phyloP scores from a whole-genome alignment of 2,888 invertebrate species.

The Apamea crenata region DNA sequence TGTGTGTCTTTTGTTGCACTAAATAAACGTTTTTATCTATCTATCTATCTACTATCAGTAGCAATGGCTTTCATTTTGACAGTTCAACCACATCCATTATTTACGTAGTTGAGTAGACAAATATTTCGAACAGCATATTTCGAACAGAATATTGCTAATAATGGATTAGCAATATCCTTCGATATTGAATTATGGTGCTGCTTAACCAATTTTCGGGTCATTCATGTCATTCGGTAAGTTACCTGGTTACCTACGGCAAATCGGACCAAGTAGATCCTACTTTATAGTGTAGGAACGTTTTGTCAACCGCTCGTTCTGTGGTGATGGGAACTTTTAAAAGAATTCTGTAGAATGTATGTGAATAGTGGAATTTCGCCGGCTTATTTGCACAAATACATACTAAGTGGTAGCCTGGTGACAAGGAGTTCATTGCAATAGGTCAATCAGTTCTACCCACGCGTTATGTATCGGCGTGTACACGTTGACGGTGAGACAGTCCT shows the following conservation, averaged over 20 bases:
- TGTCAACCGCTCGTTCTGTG: neutral
- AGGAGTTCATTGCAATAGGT: too few relatives aligned
- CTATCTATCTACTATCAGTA: too few relatives aligned
- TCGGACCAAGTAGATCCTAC: neutral
- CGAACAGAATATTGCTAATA: too few relatives aligned
- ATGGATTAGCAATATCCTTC: too few relatives aligned
- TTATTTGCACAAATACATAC: neutral
- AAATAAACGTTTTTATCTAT: too few relatives aligned
- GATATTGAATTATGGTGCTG: too few relatives aligned
- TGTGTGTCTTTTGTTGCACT: too few relatives aligned
- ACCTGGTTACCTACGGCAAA: neutral
- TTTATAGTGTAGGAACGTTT: neutral
- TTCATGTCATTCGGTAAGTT: neutral
- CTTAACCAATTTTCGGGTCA: neutral
- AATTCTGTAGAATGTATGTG: too few relatives aligned
- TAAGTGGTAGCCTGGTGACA: neutral
- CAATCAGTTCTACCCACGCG: neutral
- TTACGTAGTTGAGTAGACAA: too few relatives aligned
- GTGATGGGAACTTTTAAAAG: neutral
- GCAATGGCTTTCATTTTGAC: too few relatives aligned
- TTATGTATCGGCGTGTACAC: slow-evolving; percentile 85
- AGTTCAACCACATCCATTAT: too few relatives aligned
- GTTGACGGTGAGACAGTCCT: slow-evolving; percentile 92
- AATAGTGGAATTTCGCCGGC: neutral
- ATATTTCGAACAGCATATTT: too few relatives aligned